phyloP scores from a whole-genome alignment of 2,888 invertebrate genomes.

The Spilosoma lubricipeda region DNA sequence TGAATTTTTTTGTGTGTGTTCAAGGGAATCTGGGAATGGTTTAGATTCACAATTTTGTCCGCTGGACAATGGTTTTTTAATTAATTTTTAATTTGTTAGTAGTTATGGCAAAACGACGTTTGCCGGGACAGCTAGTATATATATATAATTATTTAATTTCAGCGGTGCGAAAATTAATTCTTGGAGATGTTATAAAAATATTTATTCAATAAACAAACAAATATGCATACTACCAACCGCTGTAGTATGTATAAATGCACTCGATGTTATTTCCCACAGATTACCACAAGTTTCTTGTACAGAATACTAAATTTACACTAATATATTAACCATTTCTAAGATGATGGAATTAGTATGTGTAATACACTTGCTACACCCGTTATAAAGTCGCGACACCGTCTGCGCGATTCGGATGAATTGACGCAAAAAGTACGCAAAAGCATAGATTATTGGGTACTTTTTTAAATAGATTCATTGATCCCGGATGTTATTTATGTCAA shows the following conservation, averaged over 20 bases:
- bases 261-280: constrained; percentile 58
- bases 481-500: constrained; percentile 6
- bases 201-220: not conserved
- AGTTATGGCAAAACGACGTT: too few relatives aligned
- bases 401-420: constrained; percentile 7
- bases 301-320: constrained; percentile 58
- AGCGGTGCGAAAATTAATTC: not conserved
- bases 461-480: constrained; percentile 2
- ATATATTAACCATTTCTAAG: constrained; percentile 20
- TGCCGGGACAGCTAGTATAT: too few relatives aligned
- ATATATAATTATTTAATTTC: too few relatives aligned
- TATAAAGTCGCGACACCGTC: constrained; percentile 12
- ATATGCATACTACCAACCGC: constrained; percentile 15
- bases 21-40: too few relatives aligned
- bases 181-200: not conserved
- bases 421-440: constrained; percentile 7
- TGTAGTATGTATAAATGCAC: constrained; percentile 12
- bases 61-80: too few relatives aligned
- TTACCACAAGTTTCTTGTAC: constrained; percentile 45
- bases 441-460: constrained; percentile 13
- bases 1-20: too few relatives aligned
- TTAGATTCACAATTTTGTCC: too few relatives aligned
- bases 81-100: too few relatives aligned
- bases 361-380: constrained; percentile 16
- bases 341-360: constrained; percentile 28